phyloP scores from a whole-genome alignment of 2,888 invertebrate species.

The Mylabris sibirica region DNA sequence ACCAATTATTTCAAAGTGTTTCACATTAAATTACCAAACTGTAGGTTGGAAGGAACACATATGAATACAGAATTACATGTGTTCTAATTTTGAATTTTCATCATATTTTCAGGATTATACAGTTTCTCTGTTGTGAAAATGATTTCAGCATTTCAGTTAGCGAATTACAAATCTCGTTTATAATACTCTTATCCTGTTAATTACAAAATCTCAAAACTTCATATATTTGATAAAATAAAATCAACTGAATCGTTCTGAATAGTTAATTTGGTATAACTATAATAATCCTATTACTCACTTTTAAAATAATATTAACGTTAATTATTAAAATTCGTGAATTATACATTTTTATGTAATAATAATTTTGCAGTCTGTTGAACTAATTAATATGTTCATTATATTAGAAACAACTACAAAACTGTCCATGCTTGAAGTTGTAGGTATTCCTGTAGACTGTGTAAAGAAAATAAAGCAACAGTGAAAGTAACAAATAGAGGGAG shows the following conservation, averaged over 20 bases:
- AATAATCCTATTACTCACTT: neutral
- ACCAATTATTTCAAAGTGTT: no score
- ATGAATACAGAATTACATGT: no score
- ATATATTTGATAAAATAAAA: neutral
- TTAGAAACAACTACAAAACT: slow-evolving; percentile 23
- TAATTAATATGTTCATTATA: slow-evolving; percentile 33
- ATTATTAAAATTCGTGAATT: slow-evolving; percentile 21
- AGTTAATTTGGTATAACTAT: no score
- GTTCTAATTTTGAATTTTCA: no score
- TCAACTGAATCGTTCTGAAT: neutral
- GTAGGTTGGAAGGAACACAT: no score
- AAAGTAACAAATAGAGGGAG: slow-evolving; percentile 30
- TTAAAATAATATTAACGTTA: neutral
- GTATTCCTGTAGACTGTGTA: slow-evolving; percentile 11
- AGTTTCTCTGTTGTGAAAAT: neutral
- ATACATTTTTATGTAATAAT: slow-evolving; percentile 29
- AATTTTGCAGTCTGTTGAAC: slow-evolving; percentile 34
- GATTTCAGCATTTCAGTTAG: neutral
- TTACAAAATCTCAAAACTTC: neutral
- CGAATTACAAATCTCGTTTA: neutral
- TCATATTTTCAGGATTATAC: no score
- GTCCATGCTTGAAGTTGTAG: slow-evolving; percentile 29
- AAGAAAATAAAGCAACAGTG: slow-evolving; percentile 25
- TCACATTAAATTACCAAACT: no score
- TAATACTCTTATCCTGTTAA: neutral